Evolutionary conservation across 2,797 vertebrate genomes (phyloP), one percentile per base, ranked within the genome.

Genomic region (Falco rusticolus): DNA sequence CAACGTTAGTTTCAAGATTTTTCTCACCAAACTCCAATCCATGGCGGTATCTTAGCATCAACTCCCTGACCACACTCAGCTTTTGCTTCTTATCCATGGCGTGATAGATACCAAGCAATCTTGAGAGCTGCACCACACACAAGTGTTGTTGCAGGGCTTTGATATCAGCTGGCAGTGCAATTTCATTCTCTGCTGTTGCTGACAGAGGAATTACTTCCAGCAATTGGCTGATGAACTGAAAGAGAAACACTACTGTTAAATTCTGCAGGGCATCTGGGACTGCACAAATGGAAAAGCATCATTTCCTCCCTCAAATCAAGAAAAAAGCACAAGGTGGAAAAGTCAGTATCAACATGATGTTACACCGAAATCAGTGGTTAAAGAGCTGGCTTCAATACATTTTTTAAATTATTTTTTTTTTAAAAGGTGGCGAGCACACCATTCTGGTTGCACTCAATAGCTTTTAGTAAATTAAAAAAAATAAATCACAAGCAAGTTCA

Each of bases 21-120:
- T 84, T 64, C 99, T 98, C 95, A 99, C 99, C 99, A 33, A 99
- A 99, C 94, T 99, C 98, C 43, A 99, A 96, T 22, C 99, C 99
- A 6, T 99, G 99, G 16, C 92, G 99, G 86, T 99, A 99, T 96
- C 99, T 98, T 39, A 98, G 84, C 98, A 99, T 99, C 84, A 99
- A 96, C 96, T 99, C 99, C 26, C 89, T 53, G 85, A 99, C 98
- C 5, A 98, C 98, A 26, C 79, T 90, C 94, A 99, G 97, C 84
- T 99, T 99, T 13, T 98, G 98, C 4, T 97, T 95, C 61, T 97
- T 97, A 72, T 98, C 98, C 87, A 99, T 98, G 1, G 95, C 47
- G 20, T 99, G 99, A 47, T 99, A 99, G 70, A 99, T 97, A 1
- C 99, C 99, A 3, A 99, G 98, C 15, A 99, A 97, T 11, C 99